Conservation (phyloP, 2,113 vertebrate species). For the Patagioenas fasciata region DNA sequence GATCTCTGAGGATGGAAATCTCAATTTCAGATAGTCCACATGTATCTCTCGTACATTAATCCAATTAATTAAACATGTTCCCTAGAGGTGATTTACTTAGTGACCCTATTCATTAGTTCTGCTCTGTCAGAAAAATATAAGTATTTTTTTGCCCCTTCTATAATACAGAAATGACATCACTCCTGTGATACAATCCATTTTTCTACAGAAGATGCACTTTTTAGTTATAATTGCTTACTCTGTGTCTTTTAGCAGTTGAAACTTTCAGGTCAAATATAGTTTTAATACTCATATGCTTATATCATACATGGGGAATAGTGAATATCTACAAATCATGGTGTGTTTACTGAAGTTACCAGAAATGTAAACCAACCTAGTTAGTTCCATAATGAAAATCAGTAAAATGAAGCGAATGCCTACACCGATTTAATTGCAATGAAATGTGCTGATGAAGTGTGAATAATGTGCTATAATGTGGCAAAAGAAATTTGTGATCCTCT, state of each 20-base stretch:
- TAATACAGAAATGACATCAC: neutral
- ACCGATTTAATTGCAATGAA: neutral
- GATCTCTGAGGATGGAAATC: neutral
- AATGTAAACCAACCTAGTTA: neutral
- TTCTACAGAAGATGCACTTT: neutral
- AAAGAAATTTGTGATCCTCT: accelerated
- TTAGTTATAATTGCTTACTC: neutral
- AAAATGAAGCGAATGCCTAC: neutral
- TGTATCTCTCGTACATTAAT: neutral
- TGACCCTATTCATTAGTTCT: neutral
- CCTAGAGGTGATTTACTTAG: neutral
- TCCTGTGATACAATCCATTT: neutral
- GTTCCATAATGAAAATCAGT: neutral
- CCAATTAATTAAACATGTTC: neutral
- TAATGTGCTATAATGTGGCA: neutral
- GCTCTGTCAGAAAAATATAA: neutral
- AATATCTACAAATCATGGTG: neutral
- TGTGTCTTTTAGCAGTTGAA: neutral
- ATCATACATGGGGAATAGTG: neutral
- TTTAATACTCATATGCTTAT: neutral
- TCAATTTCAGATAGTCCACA: neutral
- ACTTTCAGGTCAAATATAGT: neutral
- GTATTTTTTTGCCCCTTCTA: neutral
- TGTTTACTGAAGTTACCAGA: neutral
- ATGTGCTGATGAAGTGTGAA: neutral